These are phyloP conservation scores for Alligator mississippiensis DNA, from an alignment of 2,113 vertebrate genomes.

Conservation along the genomic window DNA sequence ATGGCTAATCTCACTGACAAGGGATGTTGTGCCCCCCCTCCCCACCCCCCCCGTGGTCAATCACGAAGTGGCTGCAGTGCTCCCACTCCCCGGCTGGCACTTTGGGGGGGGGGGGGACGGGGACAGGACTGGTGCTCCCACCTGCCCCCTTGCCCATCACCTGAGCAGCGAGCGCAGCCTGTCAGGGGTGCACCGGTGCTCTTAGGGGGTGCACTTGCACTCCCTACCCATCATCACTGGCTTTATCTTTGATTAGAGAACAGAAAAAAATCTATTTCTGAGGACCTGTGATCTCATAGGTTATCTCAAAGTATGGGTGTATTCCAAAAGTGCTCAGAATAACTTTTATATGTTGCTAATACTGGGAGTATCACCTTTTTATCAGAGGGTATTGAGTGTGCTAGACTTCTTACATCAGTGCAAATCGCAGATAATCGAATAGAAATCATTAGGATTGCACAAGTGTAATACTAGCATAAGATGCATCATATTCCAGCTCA, in stretches of 20 bases:
- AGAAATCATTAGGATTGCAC: neutral
- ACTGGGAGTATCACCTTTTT: neutral
- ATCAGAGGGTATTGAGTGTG: neutral
- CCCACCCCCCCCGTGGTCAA: too few relatives aligned
- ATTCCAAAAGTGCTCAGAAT: neutral
- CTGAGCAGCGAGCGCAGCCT: too few relatives aligned
- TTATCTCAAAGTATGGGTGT: fast-evolving
- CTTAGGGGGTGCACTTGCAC: too few relatives aligned
- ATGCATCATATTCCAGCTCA: neutral
- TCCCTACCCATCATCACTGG: too few relatives aligned
- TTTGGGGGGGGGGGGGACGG: too few relatives aligned
- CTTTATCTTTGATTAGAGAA: neutral
- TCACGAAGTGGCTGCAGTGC: too few relatives aligned
- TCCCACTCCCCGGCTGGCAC: too few relatives aligned
- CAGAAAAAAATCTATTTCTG: neutral
- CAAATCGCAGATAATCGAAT: neutral
- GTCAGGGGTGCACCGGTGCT: too few relatives aligned
- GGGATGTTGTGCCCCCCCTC: too few relatives aligned
- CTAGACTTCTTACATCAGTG: neutral
- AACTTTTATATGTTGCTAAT: neutral
- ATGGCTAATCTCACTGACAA: too few relatives aligned
- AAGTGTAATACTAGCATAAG: neutral
- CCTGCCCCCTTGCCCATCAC: too few relatives aligned
- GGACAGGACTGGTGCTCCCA: too few relatives aligned
- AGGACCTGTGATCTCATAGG: neutral